These are phyloP conservation scores for Eristalis tenax DNA, from an alignment of 2,888 invertebrate species.

Conservation along the genomic window DNA sequence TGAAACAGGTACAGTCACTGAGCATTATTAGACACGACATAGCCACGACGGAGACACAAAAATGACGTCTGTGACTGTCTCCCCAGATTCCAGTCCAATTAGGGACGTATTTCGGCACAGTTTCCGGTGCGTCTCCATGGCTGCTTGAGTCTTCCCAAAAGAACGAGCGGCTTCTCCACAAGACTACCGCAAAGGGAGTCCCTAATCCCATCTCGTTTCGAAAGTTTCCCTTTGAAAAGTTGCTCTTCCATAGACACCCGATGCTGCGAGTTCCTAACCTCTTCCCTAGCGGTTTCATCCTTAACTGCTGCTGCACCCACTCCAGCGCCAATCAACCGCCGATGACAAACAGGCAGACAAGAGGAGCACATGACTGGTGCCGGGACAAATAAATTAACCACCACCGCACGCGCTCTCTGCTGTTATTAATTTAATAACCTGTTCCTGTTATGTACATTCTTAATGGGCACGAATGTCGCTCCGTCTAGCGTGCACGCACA, in stretches of 20 bases:
- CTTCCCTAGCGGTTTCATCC: background rate
- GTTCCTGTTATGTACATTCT: conserved; percentile 35
- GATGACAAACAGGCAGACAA: background rate
- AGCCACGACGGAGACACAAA: no score
- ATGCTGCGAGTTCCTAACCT: background rate
- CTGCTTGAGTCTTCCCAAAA: background rate
- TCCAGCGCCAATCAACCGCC: background rate
- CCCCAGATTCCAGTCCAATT: background rate
- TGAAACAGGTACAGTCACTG: no score
- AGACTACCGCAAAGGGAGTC: background rate
- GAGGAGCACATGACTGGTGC: background rate
- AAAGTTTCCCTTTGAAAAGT: background rate
- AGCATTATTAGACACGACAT: no score
- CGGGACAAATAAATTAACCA: conserved; percentile 29
- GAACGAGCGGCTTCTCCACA: background rate
- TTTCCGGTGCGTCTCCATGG: background rate
- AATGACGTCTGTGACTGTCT: background rate
- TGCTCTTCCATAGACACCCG: background rate
- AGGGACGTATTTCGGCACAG: background rate
- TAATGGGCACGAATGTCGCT: conserved; percentile 24
- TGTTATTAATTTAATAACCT: conserved; percentile 60
- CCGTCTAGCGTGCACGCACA: background rate
- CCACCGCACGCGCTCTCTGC: conserved; percentile 14
- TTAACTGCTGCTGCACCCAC: background rate
- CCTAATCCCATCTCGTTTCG: background rate